phyloP scores from a whole-genome alignment of 2,888 invertebrate genomes.

The Dasypolia templi region DNA sequence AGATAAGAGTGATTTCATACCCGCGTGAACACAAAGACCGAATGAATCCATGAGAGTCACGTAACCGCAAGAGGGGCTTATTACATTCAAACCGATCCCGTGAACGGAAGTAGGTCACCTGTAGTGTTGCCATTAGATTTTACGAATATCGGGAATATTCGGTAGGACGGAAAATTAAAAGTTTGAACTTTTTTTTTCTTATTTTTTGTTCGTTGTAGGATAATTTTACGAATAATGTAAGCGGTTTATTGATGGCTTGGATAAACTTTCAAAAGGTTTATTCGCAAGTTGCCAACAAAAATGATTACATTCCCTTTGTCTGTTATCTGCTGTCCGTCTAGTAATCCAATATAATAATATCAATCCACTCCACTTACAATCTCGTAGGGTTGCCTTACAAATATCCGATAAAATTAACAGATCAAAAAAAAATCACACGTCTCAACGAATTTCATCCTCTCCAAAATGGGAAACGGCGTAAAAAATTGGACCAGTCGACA shows the following conservation, averaged over 20 bases:
- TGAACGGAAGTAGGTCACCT: slow-evolving; percentile 62
- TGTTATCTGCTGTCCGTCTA: neutral
- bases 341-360: neutral
- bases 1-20: slow-evolving; percentile 21
- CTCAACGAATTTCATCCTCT: slow-evolving; percentile 51
- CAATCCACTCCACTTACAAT: slow-evolving; percentile 17
- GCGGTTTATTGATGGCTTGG: too few relatives aligned
- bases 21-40: slow-evolving; percentile 32
- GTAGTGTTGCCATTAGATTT: slow-evolving; percentile 47
- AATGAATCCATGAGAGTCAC: slow-evolving; percentile 47
- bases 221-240: neutral
- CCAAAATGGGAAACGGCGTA: slow-evolving; percentile 57
- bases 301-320: neutral
- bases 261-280: too few relatives aligned
- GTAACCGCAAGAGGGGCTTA: slow-evolving; percentile 49
- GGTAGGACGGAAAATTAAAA: slow-evolving; percentile 25
- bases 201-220: neutral
- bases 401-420: slow-evolving; percentile 35
- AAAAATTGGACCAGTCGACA: slow-evolving; percentile 59
- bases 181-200: neutral
- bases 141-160: slow-evolving; percentile 20
- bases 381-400: slow-evolving; percentile 5
- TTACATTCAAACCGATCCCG: slow-evolving; percentile 46
- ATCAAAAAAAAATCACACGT: slow-evolving; percentile 45
- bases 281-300: neutral